A percentile compares a stretch with the other conserved stretches of the same genome.
Conservation (phyloP, 2,113 vertebrate genomes). For the Protobothrops flavoviridis region DNA sequence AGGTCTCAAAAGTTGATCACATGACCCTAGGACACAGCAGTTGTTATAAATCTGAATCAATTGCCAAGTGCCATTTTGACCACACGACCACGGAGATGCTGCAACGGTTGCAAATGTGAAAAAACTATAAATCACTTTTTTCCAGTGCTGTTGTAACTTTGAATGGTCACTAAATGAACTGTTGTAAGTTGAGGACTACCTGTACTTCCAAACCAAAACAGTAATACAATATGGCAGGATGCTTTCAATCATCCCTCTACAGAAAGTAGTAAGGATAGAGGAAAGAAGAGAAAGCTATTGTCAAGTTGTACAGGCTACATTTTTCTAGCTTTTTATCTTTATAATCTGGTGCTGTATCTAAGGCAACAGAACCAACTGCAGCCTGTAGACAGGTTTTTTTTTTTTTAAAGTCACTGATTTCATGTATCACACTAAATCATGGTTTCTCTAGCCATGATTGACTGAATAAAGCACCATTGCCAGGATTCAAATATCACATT, state of each 20-base stretch:
- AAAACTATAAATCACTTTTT: background rate
- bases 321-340: conserved; percentile 71
- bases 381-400: conserved; percentile 71
- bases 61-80: background rate
- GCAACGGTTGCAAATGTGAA: no score
- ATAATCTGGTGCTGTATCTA: conserved; percentile 75
- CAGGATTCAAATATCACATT: no score
- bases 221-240: background rate
- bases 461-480: no score
- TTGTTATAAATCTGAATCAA: no score
- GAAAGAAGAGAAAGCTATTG: conserved; percentile 76
- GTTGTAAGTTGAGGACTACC: background rate
- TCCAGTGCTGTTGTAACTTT: background rate
- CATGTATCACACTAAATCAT: background rate
- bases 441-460: no score
- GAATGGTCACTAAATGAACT: background rate
- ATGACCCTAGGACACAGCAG: background rate
- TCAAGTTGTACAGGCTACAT: conserved; percentile 86
- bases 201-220: background rate
- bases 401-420: no score
- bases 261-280: background rate
- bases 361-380: conserved; percentile 88
- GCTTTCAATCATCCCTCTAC: background rate
- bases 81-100: background rate
- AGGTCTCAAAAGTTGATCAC: background rate